A percentile compares a stretch with the other conserved stretches of the same genome.
Evolutionary conservation across 2,113 vertebrate genomes (phyloP).

Genomic region (Pteruthius melanotis): DNA sequence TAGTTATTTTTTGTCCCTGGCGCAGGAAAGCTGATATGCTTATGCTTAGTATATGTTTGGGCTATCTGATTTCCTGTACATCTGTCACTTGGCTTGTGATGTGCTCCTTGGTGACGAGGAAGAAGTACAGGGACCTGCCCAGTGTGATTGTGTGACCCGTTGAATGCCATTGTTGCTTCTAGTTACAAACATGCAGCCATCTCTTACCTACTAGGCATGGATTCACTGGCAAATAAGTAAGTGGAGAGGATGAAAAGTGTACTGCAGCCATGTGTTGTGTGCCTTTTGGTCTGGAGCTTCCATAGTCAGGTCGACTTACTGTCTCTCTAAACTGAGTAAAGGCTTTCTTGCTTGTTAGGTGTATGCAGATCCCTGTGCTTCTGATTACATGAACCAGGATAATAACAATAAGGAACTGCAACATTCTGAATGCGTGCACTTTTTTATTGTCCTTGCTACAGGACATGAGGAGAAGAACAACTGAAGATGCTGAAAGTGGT

Average conservation of each 20-base stretch:
- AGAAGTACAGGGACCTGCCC: neutral
- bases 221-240: neutral
- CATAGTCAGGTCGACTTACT: neutral
- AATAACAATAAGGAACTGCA: neutral
- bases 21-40: neutral
- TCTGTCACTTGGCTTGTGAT: neutral
- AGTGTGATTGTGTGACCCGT: neutral
- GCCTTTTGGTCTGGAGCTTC: neutral
- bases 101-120: neutral
- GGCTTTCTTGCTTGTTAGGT: neutral
- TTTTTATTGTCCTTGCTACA: neutral
- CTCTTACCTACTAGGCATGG: neutral
- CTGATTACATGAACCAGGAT: neutral
- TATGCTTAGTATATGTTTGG: neutral
- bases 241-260: neutral
- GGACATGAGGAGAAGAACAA: neutral
- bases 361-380: neutral
- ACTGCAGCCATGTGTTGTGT: accelerated
- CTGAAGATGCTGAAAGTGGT: neutral
- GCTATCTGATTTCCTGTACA: neutral
- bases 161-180: neutral
- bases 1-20: neutral
- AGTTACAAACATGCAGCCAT: neutral
- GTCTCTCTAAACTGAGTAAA: neutral
- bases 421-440: neutral